Percentiles rank a stretch among this genome's conserved stretches.
Conservation (phyloP, 2,797 vertebrate genomes). For the Erpetoichthys calabaricus region DNA sequence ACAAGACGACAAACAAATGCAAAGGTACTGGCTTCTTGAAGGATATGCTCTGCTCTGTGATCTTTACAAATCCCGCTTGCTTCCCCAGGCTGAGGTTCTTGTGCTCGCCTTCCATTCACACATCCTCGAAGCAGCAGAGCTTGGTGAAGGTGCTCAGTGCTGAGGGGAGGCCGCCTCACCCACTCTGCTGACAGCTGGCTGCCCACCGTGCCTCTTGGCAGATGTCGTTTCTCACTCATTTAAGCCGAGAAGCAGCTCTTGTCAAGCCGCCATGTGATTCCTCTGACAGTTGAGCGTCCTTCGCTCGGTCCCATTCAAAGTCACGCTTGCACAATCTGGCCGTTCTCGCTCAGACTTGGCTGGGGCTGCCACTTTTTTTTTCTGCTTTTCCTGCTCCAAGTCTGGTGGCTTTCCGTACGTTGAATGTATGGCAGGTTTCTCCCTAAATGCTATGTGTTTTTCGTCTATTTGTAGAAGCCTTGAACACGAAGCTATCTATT, state of each 20-base stretch:
- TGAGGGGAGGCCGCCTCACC: not conserved
- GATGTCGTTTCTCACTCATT: not conserved
- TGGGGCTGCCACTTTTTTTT: not conserved
- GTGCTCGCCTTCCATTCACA: no score
- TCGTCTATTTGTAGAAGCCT: not conserved
- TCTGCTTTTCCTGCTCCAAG: not conserved
- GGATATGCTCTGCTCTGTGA: not conserved
- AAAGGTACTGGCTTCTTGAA: constrained; percentile 64
- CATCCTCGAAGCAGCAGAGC: no score
- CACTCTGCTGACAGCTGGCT: constrained; percentile 2
- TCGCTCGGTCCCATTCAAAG: not conserved
- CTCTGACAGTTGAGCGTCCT: not conserved
- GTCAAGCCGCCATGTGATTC: not conserved
- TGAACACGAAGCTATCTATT: not conserved
- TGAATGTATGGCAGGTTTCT: not conserved
- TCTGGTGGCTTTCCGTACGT: not conserved
- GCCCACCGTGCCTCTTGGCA: not conserved
- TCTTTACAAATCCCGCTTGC: constrained; percentile 8
- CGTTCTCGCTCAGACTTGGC: not conserved
- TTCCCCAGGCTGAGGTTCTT: not conserved
- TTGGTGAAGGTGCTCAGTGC: no score
- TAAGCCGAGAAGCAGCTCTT: not conserved
- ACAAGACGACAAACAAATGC: constrained; percentile 98
- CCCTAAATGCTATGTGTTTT: not conserved
- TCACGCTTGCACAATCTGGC: not conserved